Conservation (phyloP, 2,888 invertebrate species). For the Eretmocerus hayati region DNA sequence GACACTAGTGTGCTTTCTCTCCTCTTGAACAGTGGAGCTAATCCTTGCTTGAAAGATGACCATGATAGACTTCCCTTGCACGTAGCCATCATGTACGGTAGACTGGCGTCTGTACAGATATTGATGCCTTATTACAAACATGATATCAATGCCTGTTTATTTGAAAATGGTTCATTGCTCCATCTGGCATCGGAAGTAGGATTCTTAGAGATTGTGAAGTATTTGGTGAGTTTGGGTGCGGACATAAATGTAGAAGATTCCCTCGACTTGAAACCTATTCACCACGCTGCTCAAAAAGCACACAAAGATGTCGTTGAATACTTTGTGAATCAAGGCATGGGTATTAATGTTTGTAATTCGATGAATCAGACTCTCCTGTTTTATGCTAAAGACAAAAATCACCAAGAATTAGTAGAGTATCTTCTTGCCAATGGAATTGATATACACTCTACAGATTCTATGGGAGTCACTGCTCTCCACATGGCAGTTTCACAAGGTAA, state of each 20-base stretch:
- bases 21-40: slow-evolving; percentile 21
- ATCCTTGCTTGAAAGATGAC: slow-evolving; percentile 16
- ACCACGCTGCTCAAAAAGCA: background rate
- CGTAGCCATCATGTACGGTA: slow-evolving; percentile 20
- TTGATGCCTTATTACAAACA: slow-evolving; percentile 12
- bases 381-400: background rate
- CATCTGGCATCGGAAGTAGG: slow-evolving; percentile 25
- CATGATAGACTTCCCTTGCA: slow-evolving; percentile 23
- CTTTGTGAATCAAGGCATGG: background rate
- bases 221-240: slow-evolving; percentile 11
- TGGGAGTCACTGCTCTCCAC: background rate
- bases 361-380: background rate
- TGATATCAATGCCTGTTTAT: slow-evolving; percentile 5
- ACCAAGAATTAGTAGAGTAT: background rate
- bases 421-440: background rate
- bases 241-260: slow-evolving; percentile 14
- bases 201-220: slow-evolving; percentile 6
- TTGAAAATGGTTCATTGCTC: slow-evolving; percentile 13
- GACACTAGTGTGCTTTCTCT: background rate
- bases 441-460: background rate
- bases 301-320: background rate
- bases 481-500: background rate
- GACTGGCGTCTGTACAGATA: slow-evolving; percentile 12
- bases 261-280: slow-evolving; percentile 6
- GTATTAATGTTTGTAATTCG: background rate